Evolutionary conservation across 2,888 invertebrate species (phyloP), one percentile per base, ranked within the genome.

Genomic region (Eueremaeus valkanovi): DNA sequence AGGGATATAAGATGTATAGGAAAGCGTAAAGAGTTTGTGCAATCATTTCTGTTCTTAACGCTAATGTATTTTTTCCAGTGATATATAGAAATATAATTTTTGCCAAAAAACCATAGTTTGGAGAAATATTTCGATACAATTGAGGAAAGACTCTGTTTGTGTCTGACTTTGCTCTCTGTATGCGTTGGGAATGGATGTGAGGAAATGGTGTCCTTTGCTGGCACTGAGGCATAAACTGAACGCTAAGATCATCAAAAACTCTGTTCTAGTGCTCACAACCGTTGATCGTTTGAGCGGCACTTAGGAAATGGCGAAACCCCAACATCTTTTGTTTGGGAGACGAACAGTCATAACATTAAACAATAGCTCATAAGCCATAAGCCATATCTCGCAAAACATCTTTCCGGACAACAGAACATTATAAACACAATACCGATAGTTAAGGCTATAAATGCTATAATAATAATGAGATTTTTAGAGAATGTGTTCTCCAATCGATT

Each of bases 241-340:
- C 5, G 21, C n/a, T 8, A 24, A 51, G 3, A 51, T 51, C 51
- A 21, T 21, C 51, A 21, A 51, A 51, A 40, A 51, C 21, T 51
- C 3, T 21, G n/a, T n/a, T n/a, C 21, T 8, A 51, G 21, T 3
- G 21, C 51, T 45, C 16, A 45, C 16, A 45, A 45, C 16, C 18
- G 6, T 11, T 45, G 45, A 51, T 51, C 51, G 51, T 51, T 51
- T 51, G 51, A 51, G 51, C 51, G 51, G 29, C 18, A 51, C 21
- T 61, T 61, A 61, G 61, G 61, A 61, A 61, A 61, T 61, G 61
- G 61, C 61, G 31, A 61, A 61, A 29, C 31, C 31, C 51, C 24
- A 61, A 31, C 55, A 55, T 55, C 61, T 61, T 61, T 61, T 58
- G 58, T 58, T 24, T n/a, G n/a, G 51, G 8, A 24, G 29, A 45